Evolutionary conservation across 2,888 invertebrate species (phyloP).

Genomic region (Eucriotettix oculatus): DNA sequence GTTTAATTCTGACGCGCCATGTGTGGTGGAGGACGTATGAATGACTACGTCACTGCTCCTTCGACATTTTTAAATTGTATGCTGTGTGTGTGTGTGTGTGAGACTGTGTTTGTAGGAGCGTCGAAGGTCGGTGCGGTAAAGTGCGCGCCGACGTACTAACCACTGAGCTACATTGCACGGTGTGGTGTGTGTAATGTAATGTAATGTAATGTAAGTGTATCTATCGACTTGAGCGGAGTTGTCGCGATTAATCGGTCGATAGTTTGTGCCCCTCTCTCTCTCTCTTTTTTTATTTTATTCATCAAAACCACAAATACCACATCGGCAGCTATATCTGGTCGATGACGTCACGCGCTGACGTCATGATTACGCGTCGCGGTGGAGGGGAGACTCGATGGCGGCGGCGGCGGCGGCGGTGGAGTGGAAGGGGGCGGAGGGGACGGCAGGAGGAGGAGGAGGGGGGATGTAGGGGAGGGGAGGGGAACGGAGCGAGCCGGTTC

Average conservation of each 20-base stretch:
- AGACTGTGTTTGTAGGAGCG: no score
- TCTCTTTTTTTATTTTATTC: neutral
- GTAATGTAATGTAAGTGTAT: no score
- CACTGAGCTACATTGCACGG: no score
- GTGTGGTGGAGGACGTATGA: no score
- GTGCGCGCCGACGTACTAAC: no score
- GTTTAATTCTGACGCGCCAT: no score
- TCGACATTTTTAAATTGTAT: no score
- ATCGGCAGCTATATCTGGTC: slow-evolving; percentile 13
- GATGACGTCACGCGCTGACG: slow-evolving; percentile 16
- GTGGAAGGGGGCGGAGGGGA: slow-evolving; percentile 9
- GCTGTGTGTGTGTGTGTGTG: no score
- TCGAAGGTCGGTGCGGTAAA: no score
- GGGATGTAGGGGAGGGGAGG: slow-evolving; percentile 13
- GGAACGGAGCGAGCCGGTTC: slow-evolving; percentile 18
- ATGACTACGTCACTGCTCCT: no score
- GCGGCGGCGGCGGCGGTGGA: slow-evolving; percentile 10
- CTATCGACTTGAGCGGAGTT: slow-evolving; percentile 16
- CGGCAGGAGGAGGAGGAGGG: slow-evolving; percentile 3
- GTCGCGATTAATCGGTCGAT: neutral
- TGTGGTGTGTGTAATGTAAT: no score
- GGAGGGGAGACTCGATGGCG: neutral
- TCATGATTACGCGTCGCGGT: slow-evolving; percentile 11
- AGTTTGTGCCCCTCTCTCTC: neutral
- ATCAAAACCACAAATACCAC: neutral